These are phyloP conservation scores for Apostichopus californicus DNA, from an alignment of 35 echinoderm and acorn worm genomes.

Conservation along the genomic window DNA sequence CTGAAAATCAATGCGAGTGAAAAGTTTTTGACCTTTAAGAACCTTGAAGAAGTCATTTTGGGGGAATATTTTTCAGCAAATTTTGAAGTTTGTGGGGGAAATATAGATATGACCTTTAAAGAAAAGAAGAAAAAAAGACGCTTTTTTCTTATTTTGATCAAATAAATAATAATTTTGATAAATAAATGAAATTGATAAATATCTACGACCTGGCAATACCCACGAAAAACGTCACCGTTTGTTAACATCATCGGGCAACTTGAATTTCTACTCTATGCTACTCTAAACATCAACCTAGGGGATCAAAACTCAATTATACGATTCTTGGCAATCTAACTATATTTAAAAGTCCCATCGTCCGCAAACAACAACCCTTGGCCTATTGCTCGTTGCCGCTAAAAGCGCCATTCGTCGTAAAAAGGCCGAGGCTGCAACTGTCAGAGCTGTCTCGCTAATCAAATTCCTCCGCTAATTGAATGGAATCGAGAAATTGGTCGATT, in stretches of 20 bases:
- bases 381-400: not conserved
- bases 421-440: not conserved
- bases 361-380: conserved; percentile 16
- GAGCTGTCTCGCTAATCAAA: conserved; percentile 22
- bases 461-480: conserved; percentile 24
- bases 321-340: not conserved
- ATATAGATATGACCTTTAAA: too few species aligned
- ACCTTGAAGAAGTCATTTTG: too few species aligned
- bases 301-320: conserved; percentile 32
- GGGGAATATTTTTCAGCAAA: too few species aligned
- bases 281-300: not conserved
- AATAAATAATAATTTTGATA: too few species aligned
- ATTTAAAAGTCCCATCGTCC: not conserved
- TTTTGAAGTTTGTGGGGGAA: too few species aligned
- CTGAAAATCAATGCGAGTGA: too few species aligned
- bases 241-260: not conserved
- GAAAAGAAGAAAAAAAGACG: too few species aligned
- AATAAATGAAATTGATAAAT: too few species aligned
- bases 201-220: too few species aligned
- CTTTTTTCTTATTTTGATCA: too few species aligned
- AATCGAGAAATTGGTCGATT: conserved; percentile 20
- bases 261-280: not conserved
- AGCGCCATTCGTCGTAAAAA: not conserved
- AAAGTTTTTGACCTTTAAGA: too few species aligned
- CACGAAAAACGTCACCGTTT: too few species aligned